Evolutionary conservation across 2,888 invertebrate genomes (phyloP), one percentile per base, ranked within the genome.

Genomic region (Leptopilina drosophilae): DNA sequence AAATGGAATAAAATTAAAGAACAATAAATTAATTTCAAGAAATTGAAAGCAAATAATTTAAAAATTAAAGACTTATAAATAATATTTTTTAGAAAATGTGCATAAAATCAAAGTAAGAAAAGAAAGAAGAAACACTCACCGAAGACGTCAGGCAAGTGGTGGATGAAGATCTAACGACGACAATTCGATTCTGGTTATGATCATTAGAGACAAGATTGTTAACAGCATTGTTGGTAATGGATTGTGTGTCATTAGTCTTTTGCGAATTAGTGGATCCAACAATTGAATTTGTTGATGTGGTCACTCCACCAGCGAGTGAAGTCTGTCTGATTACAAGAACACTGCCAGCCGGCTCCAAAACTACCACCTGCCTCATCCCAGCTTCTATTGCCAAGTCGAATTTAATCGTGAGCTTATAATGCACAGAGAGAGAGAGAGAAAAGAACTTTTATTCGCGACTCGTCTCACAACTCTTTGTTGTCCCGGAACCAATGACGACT

Each of bases 121-220:
- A 15, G 15, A 3, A 20, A 62, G 8, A 62, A 62, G 7, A 62
- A 62, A 62, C 9, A 77, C 77, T 89, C 85, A 90, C 90, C 87
- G 88, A 82, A 77, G 87, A 86, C 81, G 89, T 89, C 85, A 89
- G 87, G 80, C 89, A 88, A 80, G 88, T 87, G 82, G 90, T 85
- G 78, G 89, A 86, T 76, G 91, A 88, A 56, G 91, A 90, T 84
- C 91, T 88, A 64, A 91, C 90, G 82, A 91, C 90, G 83, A 91
- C 91, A 86, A 91, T 91, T 81, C 91, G 88, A 86, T 91, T 91
- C 87, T 91, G 91, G 85, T 91, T 91, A 87, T 91, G 91, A 86
- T 91, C 91, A 84, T 87, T 90, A 78, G 88, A 87, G 81, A 87
- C 87, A 78, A 88, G 86, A 79, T 87, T 86, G 78, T 89, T 87